Evolutionary conservation across 1,140 invertebrate genomes (phyloP).

Genomic region (Macrotrachela quadricornifera): DNA sequence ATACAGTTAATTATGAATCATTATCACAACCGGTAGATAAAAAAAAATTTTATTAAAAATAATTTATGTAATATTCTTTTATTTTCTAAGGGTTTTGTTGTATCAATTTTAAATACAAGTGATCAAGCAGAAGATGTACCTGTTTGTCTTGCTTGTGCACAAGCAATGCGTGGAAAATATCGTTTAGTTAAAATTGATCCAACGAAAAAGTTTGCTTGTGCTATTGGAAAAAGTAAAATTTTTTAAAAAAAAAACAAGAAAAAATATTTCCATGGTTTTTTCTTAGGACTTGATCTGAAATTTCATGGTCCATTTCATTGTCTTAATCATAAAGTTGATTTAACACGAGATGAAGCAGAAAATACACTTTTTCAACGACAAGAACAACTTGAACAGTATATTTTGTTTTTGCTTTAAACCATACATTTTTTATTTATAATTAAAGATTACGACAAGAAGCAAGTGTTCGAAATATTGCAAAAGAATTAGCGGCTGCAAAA

Average conservation of each 20-base stretch:
- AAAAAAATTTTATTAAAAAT: not conserved
- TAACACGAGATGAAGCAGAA: constrained; percentile 24
- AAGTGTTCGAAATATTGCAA: constrained; percentile 19
- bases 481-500: constrained; percentile 20
- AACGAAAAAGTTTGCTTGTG: constrained; percentile 21
- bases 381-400: constrained; percentile 12
- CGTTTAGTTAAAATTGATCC: constrained; percentile 17
- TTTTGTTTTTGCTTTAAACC: not conserved
- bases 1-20: constrained; percentile 18
- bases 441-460: constrained; percentile 17
- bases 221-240: constrained; percentile 24
- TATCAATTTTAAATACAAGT: constrained; percentile 11
- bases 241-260: not conserved
- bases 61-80: not conserved
- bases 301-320: constrained; percentile 24
- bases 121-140: constrained; percentile 11
- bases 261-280: too few species aligned
- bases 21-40: constrained; percentile 27
- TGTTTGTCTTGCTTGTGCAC: constrained; percentile 26
- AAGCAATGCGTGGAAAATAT: constrained; percentile 24
- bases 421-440: not conserved
- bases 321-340: constrained; percentile 26
- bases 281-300: constrained; percentile 19
- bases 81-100: constrained; percentile 18
- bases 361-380: constrained; percentile 22